Evolutionary conservation across 2,888 invertebrate genomes (phyloP), one percentile per base, ranked within the genome.

Genomic region (Epirrhoe tristata): DNA sequence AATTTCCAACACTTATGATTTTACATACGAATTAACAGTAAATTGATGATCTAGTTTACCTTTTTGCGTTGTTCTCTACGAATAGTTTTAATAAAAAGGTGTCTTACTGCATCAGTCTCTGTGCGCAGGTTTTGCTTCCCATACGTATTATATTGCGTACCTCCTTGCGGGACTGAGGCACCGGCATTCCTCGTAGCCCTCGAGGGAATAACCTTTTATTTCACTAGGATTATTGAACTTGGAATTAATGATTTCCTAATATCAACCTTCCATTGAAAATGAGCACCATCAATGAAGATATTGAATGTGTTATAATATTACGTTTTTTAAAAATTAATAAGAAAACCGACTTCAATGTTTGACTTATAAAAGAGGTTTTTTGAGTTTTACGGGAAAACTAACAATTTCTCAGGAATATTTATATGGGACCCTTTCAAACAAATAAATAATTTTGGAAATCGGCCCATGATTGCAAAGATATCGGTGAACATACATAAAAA

Each of bases 131-230:
- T 32, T 57, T 48, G 36, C 7, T 58, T 50, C 60, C 58, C 68
- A 54, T 69, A 66, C 68, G 59, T 65, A 63, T 66, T 67, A 70
- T 69, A 64, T 66, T 70, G 66, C 60, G 68, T 63, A 62, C 58
- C 66, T 70, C 67, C 67, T 69, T 64, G 59, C 54, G 62, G 67
- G 53, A 67, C 61, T 54, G 59, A 72, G 70, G 73, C 74, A 76
- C 67, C 58, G 48, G 36, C 71, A 69, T 74, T 69, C 73, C 50
- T 34, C 54, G 34, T 55, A 46, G 34, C 62, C 55, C 54, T 12
- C 63, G 52, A 56, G 24, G 52, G 39, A 63, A 66, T 58, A 52
- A 61, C 53, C 63, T 66, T 70, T 69, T 70, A 72, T 71, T 70
- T 72, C 67, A 51, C 43, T 61, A 65, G 66, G 72, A 69, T 66